These are phyloP conservation scores for Mythimna pallens DNA, from an alignment of 2,888 invertebrate genomes.

Conservation along the genomic window DNA sequence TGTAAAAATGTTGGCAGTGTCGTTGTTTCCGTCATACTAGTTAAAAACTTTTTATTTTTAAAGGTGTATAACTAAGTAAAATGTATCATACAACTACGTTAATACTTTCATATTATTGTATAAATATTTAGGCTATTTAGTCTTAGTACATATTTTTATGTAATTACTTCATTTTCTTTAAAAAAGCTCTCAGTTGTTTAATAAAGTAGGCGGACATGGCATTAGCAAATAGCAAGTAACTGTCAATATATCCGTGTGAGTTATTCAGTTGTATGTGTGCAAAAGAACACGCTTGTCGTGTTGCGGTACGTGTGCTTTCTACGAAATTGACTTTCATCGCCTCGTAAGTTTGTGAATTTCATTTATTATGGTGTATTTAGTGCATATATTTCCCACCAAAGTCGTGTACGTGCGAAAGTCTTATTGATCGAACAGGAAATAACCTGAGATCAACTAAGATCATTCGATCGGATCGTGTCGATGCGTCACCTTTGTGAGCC, in stretches of 20 bases:
- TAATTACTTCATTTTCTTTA: not conserved
- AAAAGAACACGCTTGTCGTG: slow-evolving; percentile 87
- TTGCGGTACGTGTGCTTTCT: slow-evolving; percentile 88
- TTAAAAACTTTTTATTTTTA: not conserved
- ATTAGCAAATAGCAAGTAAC: slow-evolving; percentile 45
- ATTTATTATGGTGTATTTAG: slow-evolving; percentile 80
- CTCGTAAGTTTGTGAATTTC: slow-evolving; percentile 89
- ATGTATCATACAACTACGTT: not conserved
- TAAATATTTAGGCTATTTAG: not conserved
- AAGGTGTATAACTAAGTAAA: not conserved
- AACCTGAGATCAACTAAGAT: slow-evolving; percentile 75
- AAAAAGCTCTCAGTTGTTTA: slow-evolving; percentile 29
- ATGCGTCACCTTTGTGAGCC: slow-evolving; percentile 90
- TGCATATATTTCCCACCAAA: slow-evolving; percentile 65
- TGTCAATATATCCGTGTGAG: slow-evolving; percentile 68
- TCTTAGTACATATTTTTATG: not conserved
- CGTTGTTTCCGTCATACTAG: slow-evolving; percentile 18
- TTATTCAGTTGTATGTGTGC: slow-evolving; percentile 83
- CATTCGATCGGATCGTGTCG: slow-evolving; percentile 89
- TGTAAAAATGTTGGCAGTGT: slow-evolving; percentile 19
- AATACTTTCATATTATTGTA: not conserved
- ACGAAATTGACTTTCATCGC: slow-evolving; percentile 89
- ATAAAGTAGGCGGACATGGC: slow-evolving; percentile 16
- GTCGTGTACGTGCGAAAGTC: slow-evolving; percentile 64
- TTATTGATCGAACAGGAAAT: slow-evolving; percentile 57